A percentile compares a stretch with the other conserved stretches of the same genome.
These are phyloP conservation scores for Sceloporus undulatus DNA, from an alignment of 2,113 vertebrate genomes.

Conservation along the genomic window DNA sequence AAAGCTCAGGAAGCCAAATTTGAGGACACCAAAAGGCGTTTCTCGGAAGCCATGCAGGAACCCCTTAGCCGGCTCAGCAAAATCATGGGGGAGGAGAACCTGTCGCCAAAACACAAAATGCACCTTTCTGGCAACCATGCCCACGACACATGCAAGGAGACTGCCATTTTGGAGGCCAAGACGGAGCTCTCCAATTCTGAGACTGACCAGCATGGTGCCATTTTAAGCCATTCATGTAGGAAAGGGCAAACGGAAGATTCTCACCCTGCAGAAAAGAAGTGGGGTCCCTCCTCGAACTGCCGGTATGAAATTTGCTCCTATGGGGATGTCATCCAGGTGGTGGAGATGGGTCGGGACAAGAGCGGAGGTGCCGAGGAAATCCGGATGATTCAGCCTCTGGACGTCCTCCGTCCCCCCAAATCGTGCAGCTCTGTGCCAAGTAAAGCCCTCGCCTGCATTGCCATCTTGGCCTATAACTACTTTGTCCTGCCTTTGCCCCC, in stretches of 20 bases:
- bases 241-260: conserved; percentile 38
- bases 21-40: conserved; percentile 85
- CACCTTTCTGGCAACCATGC: background rate
- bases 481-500: conserved; percentile 85
- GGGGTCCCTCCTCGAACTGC: conserved; percentile 61
- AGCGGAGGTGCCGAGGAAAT: background rate
- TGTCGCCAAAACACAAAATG: conserved; percentile 40
- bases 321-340: conserved; percentile 78
- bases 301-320: conserved; percentile 80
- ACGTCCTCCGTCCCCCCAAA: background rate
- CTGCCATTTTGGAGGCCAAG: conserved; percentile 15
- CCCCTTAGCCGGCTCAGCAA: conserved; percentile 86
- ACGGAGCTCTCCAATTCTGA: conserved; percentile 7
- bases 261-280: conserved; percentile 41
- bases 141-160: conserved; percentile 22
- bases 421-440: conserved; percentile 72
- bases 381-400: fast-evolving
- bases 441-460: conserved; percentile 77
- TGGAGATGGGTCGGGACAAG: conserved; percentile 61
- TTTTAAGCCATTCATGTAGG: conserved; percentile 41
- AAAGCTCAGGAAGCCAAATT: conserved; percentile 83
- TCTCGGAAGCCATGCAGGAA: conserved; percentile 86
- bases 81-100: conserved; percentile 86
- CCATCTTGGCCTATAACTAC: conserved; percentile 84
- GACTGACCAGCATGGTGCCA: conserved; percentile 17